These are phyloP conservation scores for Tragulus kanchil DNA, from an alignment of 2,113 vertebrate species.

Conservation along the genomic window DNA sequence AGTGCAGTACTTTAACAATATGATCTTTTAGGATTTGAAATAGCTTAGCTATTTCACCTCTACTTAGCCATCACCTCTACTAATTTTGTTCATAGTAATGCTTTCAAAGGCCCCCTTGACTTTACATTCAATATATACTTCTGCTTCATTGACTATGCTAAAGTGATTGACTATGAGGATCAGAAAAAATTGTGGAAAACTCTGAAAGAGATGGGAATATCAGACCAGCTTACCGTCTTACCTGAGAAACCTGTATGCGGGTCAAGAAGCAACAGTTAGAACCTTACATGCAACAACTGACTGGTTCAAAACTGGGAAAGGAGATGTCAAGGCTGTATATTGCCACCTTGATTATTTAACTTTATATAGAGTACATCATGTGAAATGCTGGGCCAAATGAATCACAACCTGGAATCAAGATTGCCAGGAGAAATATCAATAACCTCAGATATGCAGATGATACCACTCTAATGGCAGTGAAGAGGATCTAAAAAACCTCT, in stretches of 20 bases:
- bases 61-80: neutral
- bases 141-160: neutral
- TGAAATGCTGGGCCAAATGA: neutral
- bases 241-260: neutral
- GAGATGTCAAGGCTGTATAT: neutral
- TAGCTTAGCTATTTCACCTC: neutral
- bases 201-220: neutral
- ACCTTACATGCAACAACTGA: neutral
- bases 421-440: neutral
- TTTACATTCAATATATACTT: neutral
- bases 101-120: neutral
- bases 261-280: neutral
- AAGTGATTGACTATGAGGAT: neutral
- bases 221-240: neutral
- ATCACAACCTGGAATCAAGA: neutral
- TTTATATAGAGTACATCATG: neutral
- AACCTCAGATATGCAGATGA: neutral
- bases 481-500: neutral
- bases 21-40: neutral
- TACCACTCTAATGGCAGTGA: neutral
- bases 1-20: fast-evolving
- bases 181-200: neutral
- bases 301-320: neutral
- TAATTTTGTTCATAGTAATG: neutral
- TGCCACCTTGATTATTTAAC: neutral